Conservation (phyloP, 2,113 vertebrate genomes). For the Pyrgilauda ruficollis region DNA sequence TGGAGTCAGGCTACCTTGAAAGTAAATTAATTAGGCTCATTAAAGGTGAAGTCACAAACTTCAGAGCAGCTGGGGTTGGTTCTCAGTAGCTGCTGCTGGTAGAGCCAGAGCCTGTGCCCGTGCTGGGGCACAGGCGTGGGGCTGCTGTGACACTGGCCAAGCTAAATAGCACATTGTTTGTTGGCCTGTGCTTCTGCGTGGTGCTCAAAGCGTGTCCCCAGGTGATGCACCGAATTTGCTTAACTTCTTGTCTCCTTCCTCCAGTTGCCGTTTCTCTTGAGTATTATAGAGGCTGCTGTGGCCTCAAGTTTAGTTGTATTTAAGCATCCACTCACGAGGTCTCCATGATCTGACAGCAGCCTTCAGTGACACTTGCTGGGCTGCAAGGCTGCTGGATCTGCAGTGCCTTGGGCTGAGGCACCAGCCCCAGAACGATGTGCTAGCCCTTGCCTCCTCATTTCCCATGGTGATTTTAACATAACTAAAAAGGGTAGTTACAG, state of each 20-base stretch:
- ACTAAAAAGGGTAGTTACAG: neutral
- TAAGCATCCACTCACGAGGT: accelerated
- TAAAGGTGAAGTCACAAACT: neutral
- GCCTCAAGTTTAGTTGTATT: neutral
- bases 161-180: neutral
- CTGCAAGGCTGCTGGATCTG: neutral
- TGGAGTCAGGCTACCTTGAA: constrained; percentile 14
- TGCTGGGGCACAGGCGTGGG: neutral
- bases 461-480: neutral
- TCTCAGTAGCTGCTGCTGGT: neutral
- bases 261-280: neutral
- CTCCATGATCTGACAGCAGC: neutral
- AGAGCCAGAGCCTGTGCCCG: accelerated
- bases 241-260: neutral
- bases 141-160: neutral
- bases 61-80: neutral
- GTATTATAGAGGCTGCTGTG: neutral
- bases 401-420: accelerated
- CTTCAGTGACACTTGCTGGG: neutral
- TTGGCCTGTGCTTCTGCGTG: neutral
- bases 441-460: neutral
- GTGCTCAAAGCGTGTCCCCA: neutral
- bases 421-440: accelerated
- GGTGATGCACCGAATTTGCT: neutral
- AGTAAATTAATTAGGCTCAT: constrained; percentile 33